These are phyloP conservation scores for Leptopilina clavipes DNA, from an alignment of 1,140 invertebrate species.

Conservation along the genomic window DNA sequence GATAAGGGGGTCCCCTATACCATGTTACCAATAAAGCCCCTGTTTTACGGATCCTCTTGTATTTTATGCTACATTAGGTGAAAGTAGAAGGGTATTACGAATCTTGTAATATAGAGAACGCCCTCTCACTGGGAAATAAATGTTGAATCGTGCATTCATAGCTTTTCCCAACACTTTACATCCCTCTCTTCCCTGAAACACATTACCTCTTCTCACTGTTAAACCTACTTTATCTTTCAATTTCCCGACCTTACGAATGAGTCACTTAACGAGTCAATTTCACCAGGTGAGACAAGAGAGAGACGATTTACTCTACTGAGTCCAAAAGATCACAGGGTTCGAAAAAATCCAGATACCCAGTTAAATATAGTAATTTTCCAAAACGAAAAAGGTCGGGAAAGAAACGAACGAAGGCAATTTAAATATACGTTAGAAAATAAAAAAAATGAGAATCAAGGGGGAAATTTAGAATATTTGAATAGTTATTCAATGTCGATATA, in stretches of 20 bases:
- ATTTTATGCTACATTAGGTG: conserved; percentile 52
- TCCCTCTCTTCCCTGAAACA: not conserved
- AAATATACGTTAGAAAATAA: too few relatives aligned
- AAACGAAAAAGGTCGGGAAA: too few relatives aligned
- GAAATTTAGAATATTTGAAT: too few relatives aligned
- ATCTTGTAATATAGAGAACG: conserved; percentile 47
- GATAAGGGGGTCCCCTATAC: conserved; percentile 52
- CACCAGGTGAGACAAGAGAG: not conserved
- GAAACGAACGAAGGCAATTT: too few relatives aligned
- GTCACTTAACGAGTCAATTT: conserved; percentile 9
- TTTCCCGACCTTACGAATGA: not conserved
- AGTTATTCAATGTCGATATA: too few relatives aligned
- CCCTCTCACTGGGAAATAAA: not conserved
- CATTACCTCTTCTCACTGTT: not conserved
- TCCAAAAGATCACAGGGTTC: too few relatives aligned
- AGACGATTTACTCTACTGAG: too few relatives aligned
- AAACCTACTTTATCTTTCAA: not conserved
- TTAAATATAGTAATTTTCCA: too few relatives aligned
- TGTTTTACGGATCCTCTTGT: conserved; percentile 44
- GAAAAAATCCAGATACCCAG: too few relatives aligned
- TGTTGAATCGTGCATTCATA: conserved; percentile 17
- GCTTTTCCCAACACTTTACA: not conserved
- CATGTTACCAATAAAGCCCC: conserved; percentile 47
- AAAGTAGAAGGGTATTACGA: conserved; percentile 50
- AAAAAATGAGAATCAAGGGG: too few relatives aligned